Base-by-base conservation (phyloP, 2,797 vertebrate species). In the Discoglossus pictus region DNA sequence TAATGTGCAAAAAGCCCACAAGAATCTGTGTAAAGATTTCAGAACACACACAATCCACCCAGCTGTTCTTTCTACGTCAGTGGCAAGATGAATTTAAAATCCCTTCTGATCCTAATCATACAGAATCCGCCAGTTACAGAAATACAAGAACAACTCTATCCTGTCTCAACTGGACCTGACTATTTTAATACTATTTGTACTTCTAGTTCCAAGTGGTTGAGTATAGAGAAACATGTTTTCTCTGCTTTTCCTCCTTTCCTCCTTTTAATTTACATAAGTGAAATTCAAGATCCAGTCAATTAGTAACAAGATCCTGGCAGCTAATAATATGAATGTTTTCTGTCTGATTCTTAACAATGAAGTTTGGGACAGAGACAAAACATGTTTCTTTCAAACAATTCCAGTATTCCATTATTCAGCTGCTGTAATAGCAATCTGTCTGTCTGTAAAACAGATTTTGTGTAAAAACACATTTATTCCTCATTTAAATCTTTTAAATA, bases 21-120 rank as follows among this genome's bases (percentile, higher is more conserved):
- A 54, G 40, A 61, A 55, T 62, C 66, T 62, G 27, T 51, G 40
- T 43, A 53, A 51, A 64, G 36, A 42, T 38, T 39, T 20, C 56
- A 23, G 46, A n/a, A n/a, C 25, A 7, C 65, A 46, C 66, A 47
- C 58, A 31, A 31, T 46, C 59, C 42, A 36, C 43, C 20, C 67
- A 70, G 67, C 67, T 63, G 67, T 70, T 31, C 60, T 25, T 3
- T 47, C 67, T 55, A 42, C 16, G 60, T 63, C 60, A 56, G 42
- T 15, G 21, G 59, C 42, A 18, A 13, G 42, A 56, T 31, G 23
- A 47, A 55, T 50, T 21, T 42, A 58, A 35, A 58, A 56, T 58
- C 68, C 60, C 60, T 17, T 17, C 53, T 64, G 60, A 51, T 64
- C 11, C 68, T 50, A 64, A 63, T 71, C 38, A 64, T 12, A 9